Base-by-base conservation (phyloP, 2,888 invertebrate species). In the Heliconius cydno region DNA sequence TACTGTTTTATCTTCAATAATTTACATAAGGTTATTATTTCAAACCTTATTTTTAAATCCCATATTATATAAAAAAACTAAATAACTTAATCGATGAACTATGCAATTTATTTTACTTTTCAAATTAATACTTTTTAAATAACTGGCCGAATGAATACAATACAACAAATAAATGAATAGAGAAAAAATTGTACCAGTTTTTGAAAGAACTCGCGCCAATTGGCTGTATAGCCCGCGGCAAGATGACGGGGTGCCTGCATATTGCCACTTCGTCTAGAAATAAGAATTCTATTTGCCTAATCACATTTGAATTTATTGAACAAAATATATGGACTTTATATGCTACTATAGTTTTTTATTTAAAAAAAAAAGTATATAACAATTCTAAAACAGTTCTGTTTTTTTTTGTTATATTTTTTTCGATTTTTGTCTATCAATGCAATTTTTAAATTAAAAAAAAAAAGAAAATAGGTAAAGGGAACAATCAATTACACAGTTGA, bases 221-320 rank as follows among this genome's bases (percentile, higher is more conserved):
- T 93, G 93, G 93, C 88, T 87, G 84, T 85, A 90, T 91, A 84
- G 94, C 94, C 94, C 86, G 88, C 83, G 94, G 94, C 94, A 86
- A 91, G 89, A 91, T 92, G 90, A 90, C 92, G 92, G 94, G 94
- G 94, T 90, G 94, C 90, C 92, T 90, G 28, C 75, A 88, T 90
- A 91, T 90, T 91, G 90, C 90, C 87, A 87, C 89, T 85, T 91
- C 89, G 84, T 85, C 89, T 92, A 94, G 93, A 94, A 94, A 93
- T 92, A 90, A 88, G 91, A 90, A 91, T 93, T 92, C 87, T 90
- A 88, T 92, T 92, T 90, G 89, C 86, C 86, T 92, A 94, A 91
- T 92, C 88, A 89, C 86, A 87, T 91, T 81, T 71, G 78, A 76
- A 81, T n/a, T 76, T 73, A 73, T 73, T 68, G 80, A 73, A 67